A percentile compares a stretch with the other conserved stretches of the same genome.
These are phyloP conservation scores for Setipinna tenuifilis DNA, from an alignment of 2,797 vertebrate species.

Conservation along the genomic window DNA sequence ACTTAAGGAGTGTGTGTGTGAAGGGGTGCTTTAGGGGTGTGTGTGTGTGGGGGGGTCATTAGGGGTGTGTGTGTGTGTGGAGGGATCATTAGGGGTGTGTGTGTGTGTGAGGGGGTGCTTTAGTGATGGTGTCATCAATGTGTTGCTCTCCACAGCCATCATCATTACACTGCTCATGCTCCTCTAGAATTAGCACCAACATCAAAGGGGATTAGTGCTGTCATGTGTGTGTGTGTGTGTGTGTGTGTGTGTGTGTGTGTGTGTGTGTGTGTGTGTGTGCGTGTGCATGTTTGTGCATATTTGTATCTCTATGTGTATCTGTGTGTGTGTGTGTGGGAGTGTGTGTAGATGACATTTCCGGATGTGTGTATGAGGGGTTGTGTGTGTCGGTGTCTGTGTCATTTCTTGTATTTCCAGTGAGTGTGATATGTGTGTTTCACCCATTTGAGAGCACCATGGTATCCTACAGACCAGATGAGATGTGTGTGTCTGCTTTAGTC, in stretches of 20 bases:
- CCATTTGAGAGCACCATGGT: no score
- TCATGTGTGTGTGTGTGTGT: background rate
- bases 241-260: conserved; percentile 8
- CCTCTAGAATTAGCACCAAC: conserved; percentile 4
- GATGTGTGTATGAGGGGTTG: background rate
- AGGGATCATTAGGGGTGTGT: no score
- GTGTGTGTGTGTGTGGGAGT: background rate
- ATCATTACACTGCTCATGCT: background rate
- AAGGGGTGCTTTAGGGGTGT: background rate
- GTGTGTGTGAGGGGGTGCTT: background rate
- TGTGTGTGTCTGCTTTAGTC: background rate
- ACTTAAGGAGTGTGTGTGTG: background rate
- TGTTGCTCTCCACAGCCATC: background rate
- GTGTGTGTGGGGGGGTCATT: conserved; percentile 12
- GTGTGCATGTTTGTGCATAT: background rate
- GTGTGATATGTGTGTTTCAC: no score
- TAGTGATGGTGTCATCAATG: background rate
- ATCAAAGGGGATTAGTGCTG: background rate
- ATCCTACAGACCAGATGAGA: no score
- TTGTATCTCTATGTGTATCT: background rate
- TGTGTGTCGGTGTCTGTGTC: background rate
- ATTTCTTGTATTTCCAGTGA: no score
- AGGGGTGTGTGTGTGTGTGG: background rate
- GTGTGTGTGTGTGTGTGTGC: background rate
- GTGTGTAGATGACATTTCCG: no score